phyloP scores from a whole-genome alignment of 2,888 invertebrate species.

The Chrysolina haemoptera region DNA sequence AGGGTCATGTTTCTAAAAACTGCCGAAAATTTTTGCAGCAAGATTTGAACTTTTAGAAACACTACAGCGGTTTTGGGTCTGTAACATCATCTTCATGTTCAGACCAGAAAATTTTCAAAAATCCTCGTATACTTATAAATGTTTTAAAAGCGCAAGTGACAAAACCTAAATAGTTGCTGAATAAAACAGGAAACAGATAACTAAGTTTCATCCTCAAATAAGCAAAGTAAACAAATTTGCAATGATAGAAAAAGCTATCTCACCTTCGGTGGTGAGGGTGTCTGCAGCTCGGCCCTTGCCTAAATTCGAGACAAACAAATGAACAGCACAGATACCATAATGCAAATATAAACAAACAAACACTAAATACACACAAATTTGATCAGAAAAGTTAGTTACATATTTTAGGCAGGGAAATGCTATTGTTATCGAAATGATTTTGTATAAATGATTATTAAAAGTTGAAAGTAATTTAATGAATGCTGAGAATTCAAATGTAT shows the following conservation, averaged over 20 bases:
- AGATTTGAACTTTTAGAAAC: too few species aligned
- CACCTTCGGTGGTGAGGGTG: constrained; percentile 81
- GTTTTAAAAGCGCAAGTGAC: background rate
- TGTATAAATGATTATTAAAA: too few species aligned
- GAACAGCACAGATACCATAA: constrained; percentile 65
- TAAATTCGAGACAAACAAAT: constrained; percentile 70
- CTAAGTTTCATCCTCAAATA: constrained; percentile 32
- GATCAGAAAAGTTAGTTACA: background rate
- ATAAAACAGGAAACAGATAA: constrained; percentile 31
- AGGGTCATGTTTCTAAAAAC: too few species aligned
- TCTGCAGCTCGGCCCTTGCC: constrained; percentile 81
- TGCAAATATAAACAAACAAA: constrained; percentile 47
- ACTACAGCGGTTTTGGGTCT: too few species aligned
- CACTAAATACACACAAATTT: constrained; percentile 11
- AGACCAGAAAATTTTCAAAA: too few species aligned
- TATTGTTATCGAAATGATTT: too few species aligned
- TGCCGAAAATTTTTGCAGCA: too few species aligned
- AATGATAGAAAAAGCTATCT: constrained; percentile 63
- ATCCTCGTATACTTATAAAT: too few species aligned
- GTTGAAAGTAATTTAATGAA: too few species aligned
- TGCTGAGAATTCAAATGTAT: too few species aligned
- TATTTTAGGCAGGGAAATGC: background rate
- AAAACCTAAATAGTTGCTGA: constrained; percentile 7
- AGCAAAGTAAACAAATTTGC: constrained; percentile 41
- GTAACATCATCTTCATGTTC: too few species aligned